Evolutionary conservation across 1,140 invertebrate species (phyloP).

Genomic region (Leptoteleia sp.): DNA sequence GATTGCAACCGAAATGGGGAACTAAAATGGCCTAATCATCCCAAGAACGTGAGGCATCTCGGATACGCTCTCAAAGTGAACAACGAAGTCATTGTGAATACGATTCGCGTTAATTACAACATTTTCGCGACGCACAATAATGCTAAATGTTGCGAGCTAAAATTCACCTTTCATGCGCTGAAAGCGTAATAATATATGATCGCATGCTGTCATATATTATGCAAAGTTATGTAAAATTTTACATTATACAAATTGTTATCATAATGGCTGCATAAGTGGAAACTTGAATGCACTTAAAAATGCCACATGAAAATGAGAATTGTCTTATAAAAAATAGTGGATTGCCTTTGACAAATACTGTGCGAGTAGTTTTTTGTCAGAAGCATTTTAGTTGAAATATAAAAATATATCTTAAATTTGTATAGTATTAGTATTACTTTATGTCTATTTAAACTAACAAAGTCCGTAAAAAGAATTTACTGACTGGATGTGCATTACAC

Average conservation of each 20-base stretch:
- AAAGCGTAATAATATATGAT: slow-evolving; percentile 56
- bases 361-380: too few species aligned
- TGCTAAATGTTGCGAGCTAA: slow-evolving; percentile 42
- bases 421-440: too few species aligned
- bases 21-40: slow-evolving; percentile 60
- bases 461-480: too few species aligned
- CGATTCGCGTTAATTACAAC: slow-evolving; percentile 63
- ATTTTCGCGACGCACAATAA: slow-evolving; percentile 58
- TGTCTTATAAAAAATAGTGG: slow-evolving; percentile 32
- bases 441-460: too few species aligned
- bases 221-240: slow-evolving; percentile 53
- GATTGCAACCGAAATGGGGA: slow-evolving; percentile 39
- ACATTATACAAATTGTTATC: slow-evolving; percentile 58
- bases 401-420: too few species aligned
- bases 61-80: slow-evolving; percentile 40
- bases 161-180: slow-evolving; percentile 50
- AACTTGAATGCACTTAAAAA: slow-evolving; percentile 28
- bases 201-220: slow-evolving; percentile 42
- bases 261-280: slow-evolving; percentile 37
- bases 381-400: too few species aligned
- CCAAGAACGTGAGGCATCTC: slow-evolving; percentile 52
- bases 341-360: too few species aligned
- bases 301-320: slow-evolving; percentile 11
- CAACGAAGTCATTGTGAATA: slow-evolving; percentile 44
- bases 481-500: too few species aligned